Evolutionary conservation across 2,888 invertebrate genomes (phyloP).

Genomic region (Cryptus viduatorius): DNA sequence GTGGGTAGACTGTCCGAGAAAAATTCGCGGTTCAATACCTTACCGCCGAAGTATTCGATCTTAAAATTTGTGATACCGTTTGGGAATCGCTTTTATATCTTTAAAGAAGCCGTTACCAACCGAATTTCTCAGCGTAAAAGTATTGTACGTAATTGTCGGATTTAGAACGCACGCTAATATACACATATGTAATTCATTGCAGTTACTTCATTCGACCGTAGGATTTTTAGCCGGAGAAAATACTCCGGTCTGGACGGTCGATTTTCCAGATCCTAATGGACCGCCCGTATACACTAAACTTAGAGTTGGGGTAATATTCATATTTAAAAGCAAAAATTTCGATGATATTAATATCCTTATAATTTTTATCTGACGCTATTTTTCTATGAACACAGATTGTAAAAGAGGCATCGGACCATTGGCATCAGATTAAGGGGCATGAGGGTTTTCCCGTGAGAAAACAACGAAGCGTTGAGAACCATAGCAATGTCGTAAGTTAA

Average conservation of each 20-base stretch:
- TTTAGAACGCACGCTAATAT: too few species aligned
- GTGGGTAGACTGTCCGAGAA: too few species aligned
- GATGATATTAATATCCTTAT: not conserved
- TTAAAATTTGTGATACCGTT: too few species aligned
- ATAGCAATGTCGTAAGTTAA: not conserved
- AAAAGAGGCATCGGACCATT: not conserved
- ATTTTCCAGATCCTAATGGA: not conserved
- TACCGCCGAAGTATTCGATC: too few species aligned
- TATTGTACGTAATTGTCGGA: too few species aligned
- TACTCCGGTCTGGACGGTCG: constrained; percentile 9
- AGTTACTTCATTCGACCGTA: not conserved
- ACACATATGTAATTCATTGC: too few species aligned
- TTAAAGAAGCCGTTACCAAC: too few species aligned
- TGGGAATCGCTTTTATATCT: too few species aligned
- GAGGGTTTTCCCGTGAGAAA: not conserved
- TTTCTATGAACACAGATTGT: not conserved
- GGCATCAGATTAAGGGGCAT: not conserved
- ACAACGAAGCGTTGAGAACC: not conserved
- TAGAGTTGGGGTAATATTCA: not conserved
- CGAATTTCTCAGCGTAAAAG: too few species aligned
- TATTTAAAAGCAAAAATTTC: not conserved
- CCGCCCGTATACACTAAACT: not conserved
- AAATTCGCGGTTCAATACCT: too few species aligned
- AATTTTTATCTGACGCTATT: not conserved
- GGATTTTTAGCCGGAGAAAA: constrained; percentile 11